Base-by-base conservation (phyloP, 1,140 invertebrate genomes). In the Atopsyche davidsoni region DNA sequence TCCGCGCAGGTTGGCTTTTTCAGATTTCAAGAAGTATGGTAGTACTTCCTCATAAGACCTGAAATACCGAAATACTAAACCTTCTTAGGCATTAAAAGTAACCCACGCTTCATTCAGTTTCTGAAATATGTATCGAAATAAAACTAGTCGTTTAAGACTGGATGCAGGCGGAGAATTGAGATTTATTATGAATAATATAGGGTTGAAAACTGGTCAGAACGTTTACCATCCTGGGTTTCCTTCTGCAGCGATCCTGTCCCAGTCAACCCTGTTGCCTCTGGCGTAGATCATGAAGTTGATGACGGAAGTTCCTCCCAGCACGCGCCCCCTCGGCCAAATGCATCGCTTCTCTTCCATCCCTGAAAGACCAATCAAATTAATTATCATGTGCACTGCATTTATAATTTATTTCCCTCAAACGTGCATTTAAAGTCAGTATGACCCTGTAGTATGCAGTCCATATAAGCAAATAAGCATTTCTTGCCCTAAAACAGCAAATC, bases 251-350 rank as follows among this genome's bases (percentile, higher is more conserved):
- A 88, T 91, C 16, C 77, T 63, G 63, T 92, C 82, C 67, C 84
- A 92, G 59, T 92, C 87, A 10, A 66, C 65, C 2, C 75, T 75
- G 68, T 89, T 81, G 0, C 91, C 92, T 25, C 92, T 75, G 1
- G 89, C 83, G 64, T 93, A 92, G n/a, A 91, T 83, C 87, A 93
- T 90, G 41, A 82, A 88, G 63, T 94, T 93, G 16, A 93, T 79
- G 2, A 86, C 80, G 14, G 83, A 86, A 1, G 80, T 78, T 1
- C 89, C 89, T 1, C 89, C 89, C 1, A 87, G 59, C 0, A 74
- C 78, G 59, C 74, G 80, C 2, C 82, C 82, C 39, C 79, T 64
- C 0, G 80, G 78, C 71, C 78, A 75, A 23, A 68, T 75, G 55
- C 80, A 82, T 24, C 68, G 62, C 17, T 69, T 62, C 14, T 72